Percentiles rank a stretch among this genome's conserved stretches.
phyloP scores from a whole-genome alignment of 2,888 invertebrate species.

The Tetrapedia diversipes region DNA sequence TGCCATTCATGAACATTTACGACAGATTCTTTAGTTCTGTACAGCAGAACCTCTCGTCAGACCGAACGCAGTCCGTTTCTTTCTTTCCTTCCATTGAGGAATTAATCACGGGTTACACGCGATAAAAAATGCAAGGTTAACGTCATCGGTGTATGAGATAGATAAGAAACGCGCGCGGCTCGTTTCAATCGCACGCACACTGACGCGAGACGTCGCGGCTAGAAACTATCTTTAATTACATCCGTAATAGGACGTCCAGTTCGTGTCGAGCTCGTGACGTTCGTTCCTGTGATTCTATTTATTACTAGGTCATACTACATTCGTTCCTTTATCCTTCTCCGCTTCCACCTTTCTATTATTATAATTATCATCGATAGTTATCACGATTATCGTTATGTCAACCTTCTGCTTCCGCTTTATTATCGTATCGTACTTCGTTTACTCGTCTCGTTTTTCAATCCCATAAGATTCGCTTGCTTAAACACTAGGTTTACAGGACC shows the following conservation, averaged over 20 bases:
- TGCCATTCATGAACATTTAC: too few species aligned
- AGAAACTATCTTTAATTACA: constrained; percentile 35
- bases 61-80: not conserved
- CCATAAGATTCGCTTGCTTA: too few species aligned
- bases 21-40: too few species aligned
- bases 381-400: too few species aligned
- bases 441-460: too few species aligned
- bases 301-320: not conserved
- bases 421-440: too few species aligned
- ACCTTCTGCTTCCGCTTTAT: too few species aligned
- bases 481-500: too few species aligned
- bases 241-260: not conserved
- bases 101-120: constrained; percentile 22
- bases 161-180: constrained; percentile 32
- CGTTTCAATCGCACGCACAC: constrained; percentile 10
- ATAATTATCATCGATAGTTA: too few species aligned
- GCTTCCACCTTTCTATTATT: too few species aligned
- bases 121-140: constrained; percentile 54
- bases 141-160: constrained; percentile 32
- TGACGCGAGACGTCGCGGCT: not conserved
- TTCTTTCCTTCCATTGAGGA: not conserved
- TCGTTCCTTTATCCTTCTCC: too few species aligned
- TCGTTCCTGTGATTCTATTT: not conserved
- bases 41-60: not conserved
- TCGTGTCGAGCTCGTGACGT: not conserved